Evolutionary conservation across 2,797 vertebrate species (phyloP).

Genomic region (Eutrigla gurnardus): DNA sequence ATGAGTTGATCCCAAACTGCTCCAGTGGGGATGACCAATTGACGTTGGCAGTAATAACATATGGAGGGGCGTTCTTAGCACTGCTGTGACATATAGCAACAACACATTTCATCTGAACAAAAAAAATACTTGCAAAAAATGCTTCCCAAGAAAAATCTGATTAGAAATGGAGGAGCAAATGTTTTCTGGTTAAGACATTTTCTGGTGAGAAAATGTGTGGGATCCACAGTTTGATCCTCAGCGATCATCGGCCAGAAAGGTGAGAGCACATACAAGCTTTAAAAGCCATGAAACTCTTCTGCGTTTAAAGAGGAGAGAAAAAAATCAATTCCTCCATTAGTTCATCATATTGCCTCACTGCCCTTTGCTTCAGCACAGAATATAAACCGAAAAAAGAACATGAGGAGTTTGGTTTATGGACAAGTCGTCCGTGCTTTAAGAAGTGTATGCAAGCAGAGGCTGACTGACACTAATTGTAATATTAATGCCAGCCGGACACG

Average conservation of each 20-base stretch:
- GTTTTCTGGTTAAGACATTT: constrained; percentile 1
- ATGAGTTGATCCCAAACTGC: neutral
- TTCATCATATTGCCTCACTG: neutral
- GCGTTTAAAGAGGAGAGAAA: constrained; percentile 32
- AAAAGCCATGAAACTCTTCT: constrained; percentile 29
- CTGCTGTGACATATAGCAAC: neutral
- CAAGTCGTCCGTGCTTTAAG: constrained; percentile 8
- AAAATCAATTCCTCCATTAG: constrained; percentile 17
- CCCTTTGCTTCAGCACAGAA: neutral
- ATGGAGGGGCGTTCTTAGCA: neutral
- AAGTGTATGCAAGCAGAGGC: constrained; percentile 28
- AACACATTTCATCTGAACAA: neutral
- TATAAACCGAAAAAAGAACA: neutral
- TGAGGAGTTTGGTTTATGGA: constrained; percentile 1
- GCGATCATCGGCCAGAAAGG: constrained; percentile 14
- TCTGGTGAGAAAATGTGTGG: constrained; percentile 1
- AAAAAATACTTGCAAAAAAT: neutral
- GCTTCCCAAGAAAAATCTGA: neutral
- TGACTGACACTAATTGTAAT: constrained; percentile 14
- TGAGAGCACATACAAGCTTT: constrained; percentile 10
- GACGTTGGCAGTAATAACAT: neutral
- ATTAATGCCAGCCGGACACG: constrained; percentile 14
- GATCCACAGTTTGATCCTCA: constrained; percentile 21
- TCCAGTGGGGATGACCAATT: too few species aligned
- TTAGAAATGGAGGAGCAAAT: neutral